A percentile compares a stretch with the other conserved stretches of the same genome.
Evolutionary conservation across 2,113 vertebrate species (phyloP).

Genomic region (Cyprinus carpio): DNA sequence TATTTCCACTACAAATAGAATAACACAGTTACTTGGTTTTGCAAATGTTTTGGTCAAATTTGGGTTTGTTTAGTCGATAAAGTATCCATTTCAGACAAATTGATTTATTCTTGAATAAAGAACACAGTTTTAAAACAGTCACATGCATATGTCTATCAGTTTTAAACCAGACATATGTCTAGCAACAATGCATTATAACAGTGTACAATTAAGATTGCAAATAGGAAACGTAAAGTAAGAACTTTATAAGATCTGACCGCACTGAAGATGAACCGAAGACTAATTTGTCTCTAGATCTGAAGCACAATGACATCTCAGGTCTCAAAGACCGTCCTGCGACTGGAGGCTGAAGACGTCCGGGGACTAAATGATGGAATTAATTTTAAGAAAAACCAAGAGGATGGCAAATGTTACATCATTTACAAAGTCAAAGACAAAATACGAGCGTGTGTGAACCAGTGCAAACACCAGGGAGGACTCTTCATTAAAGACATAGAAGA

Average conservation of each 20-base stretch:
- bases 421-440: slow-evolving; percentile 66
- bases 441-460: slow-evolving; percentile 77
- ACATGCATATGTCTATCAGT: too few species aligned
- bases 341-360: slow-evolving; percentile 61
- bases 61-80: neutral
- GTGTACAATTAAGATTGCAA: too few species aligned
- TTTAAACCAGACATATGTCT: too few species aligned
- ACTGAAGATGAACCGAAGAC: neutral
- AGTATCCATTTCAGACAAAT: neutral
- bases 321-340: slow-evolving; percentile 63
- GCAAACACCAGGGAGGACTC: slow-evolving; percentile 82
- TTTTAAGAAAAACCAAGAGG: slow-evolving; percentile 71
- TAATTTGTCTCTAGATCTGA: neutral
- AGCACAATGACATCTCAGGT: slow-evolving; percentile 59
- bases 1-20: too few species aligned
- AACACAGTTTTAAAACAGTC: too few species aligned
- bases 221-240: neutral
- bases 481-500: slow-evolving; percentile 82
- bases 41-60: too few species aligned
- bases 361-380: slow-evolving; percentile 76
- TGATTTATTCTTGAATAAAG: neutral
- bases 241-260: neutral
- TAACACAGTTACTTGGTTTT: too few species aligned
- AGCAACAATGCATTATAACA: neutral
- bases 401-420: slow-evolving; percentile 75